A percentile compares a stretch with the other conserved stretches of the same genome.
phyloP scores from a whole-genome alignment of 2,113 vertebrate genomes.

The Datnioides undecimradiatus region DNA sequence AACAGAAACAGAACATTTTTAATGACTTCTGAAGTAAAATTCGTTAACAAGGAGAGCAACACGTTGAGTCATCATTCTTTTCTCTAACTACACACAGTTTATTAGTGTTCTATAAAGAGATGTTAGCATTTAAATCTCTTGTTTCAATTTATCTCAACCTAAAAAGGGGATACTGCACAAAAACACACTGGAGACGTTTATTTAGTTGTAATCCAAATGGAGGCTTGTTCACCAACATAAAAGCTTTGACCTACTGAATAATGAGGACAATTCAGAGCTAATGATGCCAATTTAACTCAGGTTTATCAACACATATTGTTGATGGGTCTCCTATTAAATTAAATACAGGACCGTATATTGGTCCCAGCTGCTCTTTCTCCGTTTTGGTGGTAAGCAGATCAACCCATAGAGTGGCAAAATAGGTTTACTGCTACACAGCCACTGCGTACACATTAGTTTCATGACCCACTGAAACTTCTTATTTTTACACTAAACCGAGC shows the following conservation, averaged over 20 bases:
- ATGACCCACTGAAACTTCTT: constrained; percentile 26
- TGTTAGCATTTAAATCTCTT: constrained; percentile 48
- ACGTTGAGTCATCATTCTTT: constrained; percentile 16
- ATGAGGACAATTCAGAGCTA: constrained; percentile 57
- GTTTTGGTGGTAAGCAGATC: constrained; percentile 19
- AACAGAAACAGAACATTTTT: constrained; percentile 54
- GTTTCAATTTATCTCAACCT: constrained; percentile 29
- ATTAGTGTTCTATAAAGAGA: constrained; percentile 56
- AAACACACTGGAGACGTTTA: constrained; percentile 27
- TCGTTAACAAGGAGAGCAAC: constrained; percentile 57
- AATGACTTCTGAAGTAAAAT: constrained; percentile 64
- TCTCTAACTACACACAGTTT: constrained; percentile 44
- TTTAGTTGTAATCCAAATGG: constrained; percentile 42
- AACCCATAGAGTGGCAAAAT: constrained; percentile 34
- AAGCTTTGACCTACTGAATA: constrained; percentile 67
- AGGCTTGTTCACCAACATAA: constrained; percentile 54
- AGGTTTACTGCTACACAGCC: constrained; percentile 27
- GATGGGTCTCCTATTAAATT: constrained; percentile 46
- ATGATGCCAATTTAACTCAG: constrained; percentile 54
- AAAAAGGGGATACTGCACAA: constrained; percentile 40
- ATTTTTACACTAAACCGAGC: constrained; percentile 31
- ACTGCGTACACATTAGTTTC: constrained; percentile 12
- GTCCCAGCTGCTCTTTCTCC: constrained; percentile 19
- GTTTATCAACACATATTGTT: constrained; percentile 45
- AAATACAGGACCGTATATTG: constrained; percentile 27